Percentiles rank a stretch among this genome's conserved stretches.
Conservation (phyloP, 1,140 invertebrate genomes). For the Coboldia fuscipes region DNA sequence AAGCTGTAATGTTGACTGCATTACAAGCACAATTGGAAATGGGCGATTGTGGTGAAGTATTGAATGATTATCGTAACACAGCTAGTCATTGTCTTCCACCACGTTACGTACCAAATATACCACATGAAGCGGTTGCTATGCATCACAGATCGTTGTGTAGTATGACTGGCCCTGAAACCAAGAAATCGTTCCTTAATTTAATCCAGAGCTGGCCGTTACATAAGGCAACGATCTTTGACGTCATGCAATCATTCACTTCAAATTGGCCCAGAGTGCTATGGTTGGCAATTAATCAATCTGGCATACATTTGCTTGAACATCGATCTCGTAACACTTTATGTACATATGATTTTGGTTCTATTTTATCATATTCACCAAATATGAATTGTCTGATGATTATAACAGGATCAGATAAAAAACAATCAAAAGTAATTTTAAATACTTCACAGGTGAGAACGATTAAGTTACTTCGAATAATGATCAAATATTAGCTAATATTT, state of each 20-base stretch:
- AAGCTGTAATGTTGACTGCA: conserved; percentile 87
- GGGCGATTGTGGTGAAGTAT: conserved; percentile 49
- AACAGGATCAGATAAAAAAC: conserved; percentile 65
- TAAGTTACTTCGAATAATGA: not conserved
- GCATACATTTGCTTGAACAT: conserved; percentile 78
- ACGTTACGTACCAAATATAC: conserved; percentile 49
- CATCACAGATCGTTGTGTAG: conserved; percentile 74
- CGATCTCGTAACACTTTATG: conserved; percentile 69
- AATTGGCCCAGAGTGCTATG: conserved; percentile 82
- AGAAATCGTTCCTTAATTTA: conserved; percentile 82
- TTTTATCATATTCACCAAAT: conserved; percentile 72
- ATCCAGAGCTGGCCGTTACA: conserved; percentile 86
- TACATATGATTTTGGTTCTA: conserved; percentile 70
- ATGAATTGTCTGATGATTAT: conserved; percentile 79
- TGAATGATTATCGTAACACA: conserved; percentile 50
- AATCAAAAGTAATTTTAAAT: conserved; percentile 75
- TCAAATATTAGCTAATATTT: conserved; percentile 1
- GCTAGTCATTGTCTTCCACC: conserved; percentile 63
- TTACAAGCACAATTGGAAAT: conserved; percentile 82
- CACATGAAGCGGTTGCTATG: conserved; percentile 56
- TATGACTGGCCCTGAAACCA: conserved; percentile 65
- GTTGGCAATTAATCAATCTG: conserved; percentile 80
- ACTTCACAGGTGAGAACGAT: conserved; percentile 50
- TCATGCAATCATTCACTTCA: conserved; percentile 90
- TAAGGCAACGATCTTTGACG: conserved; percentile 83